Base-by-base conservation (phyloP, 2,888 invertebrate genomes). In the Platycheirus rosarum region DNA sequence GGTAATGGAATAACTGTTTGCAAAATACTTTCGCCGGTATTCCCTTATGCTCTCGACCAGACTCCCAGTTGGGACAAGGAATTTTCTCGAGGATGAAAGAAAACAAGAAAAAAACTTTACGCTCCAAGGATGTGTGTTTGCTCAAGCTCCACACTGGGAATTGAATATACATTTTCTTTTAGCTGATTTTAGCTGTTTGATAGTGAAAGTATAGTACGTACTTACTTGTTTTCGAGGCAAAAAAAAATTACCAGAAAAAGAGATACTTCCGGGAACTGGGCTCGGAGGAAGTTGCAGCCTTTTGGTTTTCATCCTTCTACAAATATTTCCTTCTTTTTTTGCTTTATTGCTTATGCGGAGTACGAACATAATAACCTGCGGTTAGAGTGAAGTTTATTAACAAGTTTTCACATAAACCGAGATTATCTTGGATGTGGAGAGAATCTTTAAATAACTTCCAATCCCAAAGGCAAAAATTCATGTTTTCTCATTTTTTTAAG, bases 1-100 rank as follows among this genome's bases (percentile, higher is more conserved):
- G 18, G 60, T 69, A 68, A 76, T 75, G 51, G 11, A 11, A 37
- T 18, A 42, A 26, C 20, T 42, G 14, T 57, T 57, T 49, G 40
- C 35, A 40, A 57, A 49, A 49, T 49, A 40, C 13, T 53, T 42
- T 4, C 13, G 42, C 14, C 60, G 37, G 37, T 53, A 35, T 51
- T 75, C 44, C 37, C 40, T 71, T 60, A 37, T 60, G 44, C 29
- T 46, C 3, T 11, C n/a, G n/a, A n/a, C 1, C 53, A 37, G 20
- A 20, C n/a, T 55, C 20, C 20, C 5, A 37, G 4, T 35, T 35
- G 20, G 6, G 35, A 18, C 35, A 13, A 51, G 1, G 2, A 60
- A 26, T 29, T 16, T n/a, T 44, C 42, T 18, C 26, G 16, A 13
- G 16, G 9, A 16, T 11, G 7, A 18, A 44, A 14, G n/a, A 8